A percentile compares a stretch with the other conserved stretches of the same genome.
Evolutionary conservation across 2,888 invertebrate species (phyloP).

Genomic region (Macrosiphum euphorbiae): DNA sequence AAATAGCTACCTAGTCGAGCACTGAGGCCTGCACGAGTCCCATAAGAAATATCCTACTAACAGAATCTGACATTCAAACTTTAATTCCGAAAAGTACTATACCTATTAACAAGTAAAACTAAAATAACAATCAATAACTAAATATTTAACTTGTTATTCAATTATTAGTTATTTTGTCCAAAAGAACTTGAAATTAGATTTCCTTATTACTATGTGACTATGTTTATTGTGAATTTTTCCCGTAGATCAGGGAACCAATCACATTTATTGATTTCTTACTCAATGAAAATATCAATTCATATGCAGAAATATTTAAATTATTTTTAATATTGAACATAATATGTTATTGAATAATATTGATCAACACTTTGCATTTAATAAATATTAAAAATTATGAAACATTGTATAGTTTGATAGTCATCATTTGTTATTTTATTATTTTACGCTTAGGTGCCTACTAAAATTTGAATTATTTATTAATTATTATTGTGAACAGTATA

Average conservation of each 20-base stretch:
- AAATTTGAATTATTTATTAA: not conserved
- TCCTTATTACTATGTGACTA: not conserved
- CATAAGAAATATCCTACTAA: not conserved
- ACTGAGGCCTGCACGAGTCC: not conserved
- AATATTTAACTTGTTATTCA: not conserved
- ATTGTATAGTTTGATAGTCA: not conserved
- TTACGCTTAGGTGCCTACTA: not conserved
- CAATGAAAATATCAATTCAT: not conserved
- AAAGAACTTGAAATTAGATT: not conserved
- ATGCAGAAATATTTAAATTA: not conserved
- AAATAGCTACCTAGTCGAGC: no score
- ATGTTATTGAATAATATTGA: not conserved
- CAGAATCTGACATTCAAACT: not conserved
- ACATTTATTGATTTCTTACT: not conserved
- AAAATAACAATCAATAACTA: not conserved
- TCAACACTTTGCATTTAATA: not conserved
- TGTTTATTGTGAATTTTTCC: not conserved
- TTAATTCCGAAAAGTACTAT: not conserved
- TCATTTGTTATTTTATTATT: not conserved
- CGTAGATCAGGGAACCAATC: not conserved
- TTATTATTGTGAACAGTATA: not conserved
- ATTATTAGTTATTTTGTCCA: not conserved
- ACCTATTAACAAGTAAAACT: not conserved
- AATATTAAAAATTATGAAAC: not conserved
- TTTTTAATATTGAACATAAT: not conserved